A percentile compares a stretch with the other conserved stretches of the same genome.
phyloP scores from a whole-genome alignment of 2,888 invertebrate genomes.

The Palloptera scutellata region DNA sequence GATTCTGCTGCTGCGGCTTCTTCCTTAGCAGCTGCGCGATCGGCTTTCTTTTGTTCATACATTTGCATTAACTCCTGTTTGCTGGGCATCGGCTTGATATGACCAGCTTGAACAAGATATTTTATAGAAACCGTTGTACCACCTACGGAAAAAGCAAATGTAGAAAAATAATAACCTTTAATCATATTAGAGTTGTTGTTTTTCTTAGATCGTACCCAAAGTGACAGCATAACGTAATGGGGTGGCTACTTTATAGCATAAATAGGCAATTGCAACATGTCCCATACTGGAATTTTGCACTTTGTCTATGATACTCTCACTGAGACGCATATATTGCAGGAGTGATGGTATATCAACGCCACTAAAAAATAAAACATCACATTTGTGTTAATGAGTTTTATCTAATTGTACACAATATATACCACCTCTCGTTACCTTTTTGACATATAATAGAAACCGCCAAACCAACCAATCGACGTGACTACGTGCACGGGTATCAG shows the following conservation, averaged over 20 bases:
- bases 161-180: not conserved
- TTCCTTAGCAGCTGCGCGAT: slow-evolving; percentile 50
- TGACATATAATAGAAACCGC: slow-evolving; percentile 84
- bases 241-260: slow-evolving; percentile 91
- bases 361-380: slow-evolving; percentile 66
- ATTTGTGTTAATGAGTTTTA: not conserved
- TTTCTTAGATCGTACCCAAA: slow-evolving; percentile 70
- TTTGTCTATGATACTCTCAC: slow-evolving; percentile 79
- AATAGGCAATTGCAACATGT: slow-evolving; percentile 87
- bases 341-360: slow-evolving; percentile 88
- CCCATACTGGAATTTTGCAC: slow-evolving; percentile 84
- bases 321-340: slow-evolving; percentile 79
- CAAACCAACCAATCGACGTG: slow-evolving; percentile 90
- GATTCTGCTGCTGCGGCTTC: slow-evolving; percentile 15
- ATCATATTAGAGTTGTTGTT: not conserved
- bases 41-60: slow-evolving; percentile 66
- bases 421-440: slow-evolving; percentile 69
- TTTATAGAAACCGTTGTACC: slow-evolving; percentile 88
- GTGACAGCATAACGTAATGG: slow-evolving; percentile 93
- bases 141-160: slow-evolving; percentile 66
- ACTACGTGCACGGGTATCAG: slow-evolving; percentile 90
- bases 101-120: slow-evolving; percentile 80
- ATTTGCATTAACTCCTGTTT: slow-evolving; percentile 71
- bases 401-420: not conserved
- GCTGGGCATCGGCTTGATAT: slow-evolving; percentile 83